These are phyloP conservation scores for Phylloscopus trochiloides DNA, from an alignment of 2,113 vertebrate species.

Conservation along the genomic window DNA sequence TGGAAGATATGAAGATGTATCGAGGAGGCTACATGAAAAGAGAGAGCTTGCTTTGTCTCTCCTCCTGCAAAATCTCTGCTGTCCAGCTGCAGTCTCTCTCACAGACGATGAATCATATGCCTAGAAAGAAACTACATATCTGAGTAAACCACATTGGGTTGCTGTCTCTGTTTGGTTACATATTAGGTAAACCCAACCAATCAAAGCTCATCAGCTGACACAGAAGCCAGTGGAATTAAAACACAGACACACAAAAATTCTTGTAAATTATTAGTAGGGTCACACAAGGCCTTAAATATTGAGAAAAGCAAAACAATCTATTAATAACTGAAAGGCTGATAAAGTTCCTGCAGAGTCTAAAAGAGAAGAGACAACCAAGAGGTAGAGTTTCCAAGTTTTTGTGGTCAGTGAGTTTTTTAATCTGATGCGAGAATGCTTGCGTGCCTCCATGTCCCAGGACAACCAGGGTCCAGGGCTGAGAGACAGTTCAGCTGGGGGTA, in stretches of 20 bases:
- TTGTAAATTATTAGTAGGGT: slow-evolving; percentile 62
- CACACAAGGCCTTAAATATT: slow-evolving; percentile 52
- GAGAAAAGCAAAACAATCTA: slow-evolving; percentile 63
- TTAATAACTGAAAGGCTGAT: slow-evolving; percentile 67
- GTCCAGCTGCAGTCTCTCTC: slow-evolving; percentile 51
- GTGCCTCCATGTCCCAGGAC: slow-evolving; percentile 13
- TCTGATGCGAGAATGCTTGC: slow-evolving; percentile 4
- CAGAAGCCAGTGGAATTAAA: slow-evolving; percentile 69
- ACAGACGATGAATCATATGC: slow-evolving; percentile 62
- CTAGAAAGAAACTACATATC: slow-evolving; percentile 62
- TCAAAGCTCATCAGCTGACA: slow-evolving; percentile 58
- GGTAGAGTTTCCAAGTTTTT: slow-evolving; percentile 62
- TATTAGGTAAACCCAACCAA: slow-evolving; percentile 53
- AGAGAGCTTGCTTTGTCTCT: not conserved
- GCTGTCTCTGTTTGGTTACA: slow-evolving; percentile 66
- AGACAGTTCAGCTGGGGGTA: slow-evolving; percentile 43
- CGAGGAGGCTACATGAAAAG: not conserved
- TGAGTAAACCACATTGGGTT: slow-evolving; percentile 58
- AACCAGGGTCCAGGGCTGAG: not conserved
- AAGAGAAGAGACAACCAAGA: slow-evolving; percentile 41
- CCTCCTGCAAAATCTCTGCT: not conserved
- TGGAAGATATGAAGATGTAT: not conserved
- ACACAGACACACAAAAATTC: slow-evolving; percentile 52
- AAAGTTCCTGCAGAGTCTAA: slow-evolving; percentile 56
- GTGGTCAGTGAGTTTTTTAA: slow-evolving; percentile 46